These are phyloP conservation scores for Leptopilina myrica DNA, from an alignment of 2,888 invertebrate genomes.

Conservation along the genomic window DNA sequence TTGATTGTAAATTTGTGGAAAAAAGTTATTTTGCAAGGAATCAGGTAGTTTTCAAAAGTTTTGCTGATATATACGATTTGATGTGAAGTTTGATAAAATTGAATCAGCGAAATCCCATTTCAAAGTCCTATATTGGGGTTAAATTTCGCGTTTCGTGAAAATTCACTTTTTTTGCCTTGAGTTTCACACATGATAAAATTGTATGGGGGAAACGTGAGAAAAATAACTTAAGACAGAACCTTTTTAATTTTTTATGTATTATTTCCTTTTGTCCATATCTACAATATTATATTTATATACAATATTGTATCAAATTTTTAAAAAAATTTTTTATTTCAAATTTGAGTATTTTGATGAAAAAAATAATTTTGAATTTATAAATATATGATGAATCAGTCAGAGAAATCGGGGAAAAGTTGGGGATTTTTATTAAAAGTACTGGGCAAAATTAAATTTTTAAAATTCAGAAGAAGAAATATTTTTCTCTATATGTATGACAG, in stretches of 20 bases:
- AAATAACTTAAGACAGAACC: neutral
- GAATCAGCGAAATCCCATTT: conserved; percentile 14
- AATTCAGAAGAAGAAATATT: no score
- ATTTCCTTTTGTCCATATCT: neutral
- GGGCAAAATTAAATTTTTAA: no score
- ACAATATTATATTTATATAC: no score
- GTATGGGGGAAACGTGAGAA: neutral
- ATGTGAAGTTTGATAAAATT: conserved; percentile 17
- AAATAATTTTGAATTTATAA: no score
- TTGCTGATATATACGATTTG: conserved; percentile 4
- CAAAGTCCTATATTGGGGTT: conserved; percentile 1
- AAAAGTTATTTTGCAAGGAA: neutral
- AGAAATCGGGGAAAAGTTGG: no score
- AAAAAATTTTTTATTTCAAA: no score
- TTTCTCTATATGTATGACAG: no score
- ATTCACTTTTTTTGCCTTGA: conserved; percentile 12
- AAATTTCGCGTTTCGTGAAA: neutral
- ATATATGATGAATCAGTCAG: no score
- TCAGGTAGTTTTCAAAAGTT: conserved; percentile 1
- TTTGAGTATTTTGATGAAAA: no score
- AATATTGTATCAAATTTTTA: neutral
- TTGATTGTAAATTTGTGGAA: neutral
- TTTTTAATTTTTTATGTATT: neutral
- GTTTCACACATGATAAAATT: neutral
- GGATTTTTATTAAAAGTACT: no score